Conservation (phyloP, 1,140 invertebrate genomes). For the Subanguina moxae region DNA sequence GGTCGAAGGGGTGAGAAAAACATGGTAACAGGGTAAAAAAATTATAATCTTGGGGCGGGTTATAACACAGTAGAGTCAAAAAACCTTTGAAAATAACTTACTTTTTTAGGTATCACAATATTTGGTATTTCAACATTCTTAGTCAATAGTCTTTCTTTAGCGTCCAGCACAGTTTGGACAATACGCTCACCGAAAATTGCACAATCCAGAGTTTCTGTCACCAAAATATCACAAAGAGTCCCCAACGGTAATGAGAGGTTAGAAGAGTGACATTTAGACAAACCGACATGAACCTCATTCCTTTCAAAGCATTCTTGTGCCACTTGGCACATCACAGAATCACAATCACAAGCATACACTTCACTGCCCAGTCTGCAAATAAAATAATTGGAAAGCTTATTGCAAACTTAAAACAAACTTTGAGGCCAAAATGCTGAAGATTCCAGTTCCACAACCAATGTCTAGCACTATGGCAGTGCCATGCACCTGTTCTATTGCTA, state of each 20-base stretch:
- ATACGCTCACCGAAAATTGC: constrained; percentile 28
- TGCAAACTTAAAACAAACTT: too few species aligned
- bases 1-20: too few species aligned
- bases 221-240: constrained; percentile 19
- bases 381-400: neutral
- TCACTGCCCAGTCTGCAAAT: constrained; percentile 1
- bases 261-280: constrained; percentile 21
- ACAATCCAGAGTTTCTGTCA: constrained; percentile 28
- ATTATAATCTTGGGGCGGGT: too few species aligned
- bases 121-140: neutral
- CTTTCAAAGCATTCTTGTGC: constrained; percentile 20
- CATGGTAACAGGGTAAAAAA: too few species aligned
- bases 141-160: constrained; percentile 13
- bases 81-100: neutral
- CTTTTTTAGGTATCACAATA: constrained; percentile 20
- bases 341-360: constrained; percentile 24
- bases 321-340: constrained; percentile 23
- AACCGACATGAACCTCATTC: constrained; percentile 15
- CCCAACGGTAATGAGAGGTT: neutral
- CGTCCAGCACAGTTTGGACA: constrained; percentile 21
- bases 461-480: constrained; percentile 8
- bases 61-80: too few species aligned
- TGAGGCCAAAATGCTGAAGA: constrained; percentile 27
- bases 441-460: constrained; percentile 27
- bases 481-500: neutral